Evolutionary conservation across 2,797 vertebrate species (phyloP), one percentile per base, ranked within the genome.

Genomic region (Enteromius anoplus): DNA sequence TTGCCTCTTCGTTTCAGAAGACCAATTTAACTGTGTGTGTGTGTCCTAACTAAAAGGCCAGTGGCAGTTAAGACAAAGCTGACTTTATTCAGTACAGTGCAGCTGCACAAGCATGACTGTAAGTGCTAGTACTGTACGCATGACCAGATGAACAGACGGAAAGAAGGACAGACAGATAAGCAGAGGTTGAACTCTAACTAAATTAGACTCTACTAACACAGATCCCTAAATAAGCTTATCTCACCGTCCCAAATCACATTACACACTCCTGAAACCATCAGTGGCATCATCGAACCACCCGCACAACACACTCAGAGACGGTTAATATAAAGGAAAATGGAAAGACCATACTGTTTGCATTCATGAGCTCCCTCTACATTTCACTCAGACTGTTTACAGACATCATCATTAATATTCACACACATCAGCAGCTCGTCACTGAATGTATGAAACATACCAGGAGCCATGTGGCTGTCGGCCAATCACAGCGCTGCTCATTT

Each of bases 261-360:
- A 89, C 90, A 93, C 91, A 92, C 92, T 94, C 92, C 93, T 91
- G 93, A 92, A 92, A 91, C 93, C 93, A 94, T 93, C 94, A 94
- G 93, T 88, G 89, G 89, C 90, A 90, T 88, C 92, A 91, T 91
- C 89, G 89, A 91, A 90, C 91, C 91, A 86, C 91, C 93, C 92
- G 89, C 87, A 49, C 90, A 91, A 71, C 64, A 75, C 76, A 47
- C 47, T 19, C 17, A 19, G 15, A 6, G 34, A 55, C 19, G 17
- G 53, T 21, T 55, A 21, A n/a, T 55, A 8, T 21, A 55, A 55
- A 55, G 19, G 21, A 55, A 55, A n/a, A 21, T 3, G 1, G 21
- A n/a, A 1, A n/a, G 2, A 53, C 51, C 26, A 1, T 53, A n/a
- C 51, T 21, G 19, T n/a, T 53, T 21, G 51, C 19, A 53, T 53